phyloP scores from a whole-genome alignment of 2,797 vertebrate species.

The Dicrostonyx torquatus region DNA sequence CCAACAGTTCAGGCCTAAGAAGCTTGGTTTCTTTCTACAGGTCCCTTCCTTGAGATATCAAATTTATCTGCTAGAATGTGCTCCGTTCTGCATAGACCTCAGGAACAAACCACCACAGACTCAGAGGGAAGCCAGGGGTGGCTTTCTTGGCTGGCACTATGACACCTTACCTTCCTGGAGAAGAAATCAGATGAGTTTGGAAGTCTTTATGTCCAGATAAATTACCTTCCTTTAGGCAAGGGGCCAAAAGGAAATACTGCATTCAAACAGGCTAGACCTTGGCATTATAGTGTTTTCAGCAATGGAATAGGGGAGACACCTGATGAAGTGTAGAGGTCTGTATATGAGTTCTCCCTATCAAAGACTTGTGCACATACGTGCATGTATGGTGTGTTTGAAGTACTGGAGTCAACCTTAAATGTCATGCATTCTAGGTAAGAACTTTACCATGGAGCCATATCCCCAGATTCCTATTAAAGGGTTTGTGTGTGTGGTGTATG shows the following conservation, averaged over 20 bases:
- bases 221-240: not conserved
- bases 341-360: not conserved
- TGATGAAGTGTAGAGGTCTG: not conserved
- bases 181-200: not conserved
- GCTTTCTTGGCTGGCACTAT: not conserved
- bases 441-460: not conserved
- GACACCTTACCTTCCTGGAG: not conserved
- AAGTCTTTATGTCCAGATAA: not conserved
- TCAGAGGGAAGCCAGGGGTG: not conserved
- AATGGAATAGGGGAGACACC: not conserved
- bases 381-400: not conserved
- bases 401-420: not conserved
- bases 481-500: not conserved
- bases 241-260: slow-evolving; percentile 25
- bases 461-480: not conserved
- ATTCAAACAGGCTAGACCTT: not conserved
- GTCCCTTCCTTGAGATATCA: not conserved
- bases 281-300: not conserved
- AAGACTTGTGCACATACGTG: not conserved
- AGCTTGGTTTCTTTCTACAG: not conserved
- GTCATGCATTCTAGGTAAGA: not conserved
- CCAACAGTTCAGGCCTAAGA: not conserved
- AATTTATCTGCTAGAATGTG: not conserved
- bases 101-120: not conserved
- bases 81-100: not conserved